Conservation (phyloP, 2,888 invertebrate species). For the Apamea monoglypha region DNA sequence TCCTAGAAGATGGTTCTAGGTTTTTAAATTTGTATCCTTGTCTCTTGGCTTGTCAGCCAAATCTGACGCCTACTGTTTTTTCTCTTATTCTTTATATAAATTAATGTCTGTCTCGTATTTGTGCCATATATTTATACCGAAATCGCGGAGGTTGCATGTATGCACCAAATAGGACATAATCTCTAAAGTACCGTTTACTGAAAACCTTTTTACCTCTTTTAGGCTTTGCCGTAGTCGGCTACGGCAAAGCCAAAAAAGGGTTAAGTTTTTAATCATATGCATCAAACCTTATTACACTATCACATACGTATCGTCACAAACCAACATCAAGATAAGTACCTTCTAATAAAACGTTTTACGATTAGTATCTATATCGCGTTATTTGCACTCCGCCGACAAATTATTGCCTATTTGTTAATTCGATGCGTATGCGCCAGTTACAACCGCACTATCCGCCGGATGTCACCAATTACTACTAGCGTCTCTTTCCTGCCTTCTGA, state of each 20-base stretch:
- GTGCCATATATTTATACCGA: background rate
- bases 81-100: too few relatives aligned
- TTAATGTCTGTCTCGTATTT: too few relatives aligned
- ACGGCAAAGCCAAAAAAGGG: background rate
- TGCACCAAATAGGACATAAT: background rate
- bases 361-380: slow-evolving; percentile 25
- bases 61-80: too few relatives aligned
- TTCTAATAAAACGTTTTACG: slow-evolving; percentile 41
- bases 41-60: too few relatives aligned
- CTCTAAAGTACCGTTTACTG: background rate
- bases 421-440: slow-evolving; percentile 64
- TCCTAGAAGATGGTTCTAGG: too few relatives aligned
- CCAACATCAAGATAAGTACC: background rate
- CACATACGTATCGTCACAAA: background rate
- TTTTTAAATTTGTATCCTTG: too few relatives aligned
- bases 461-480: slow-evolving; percentile 64
- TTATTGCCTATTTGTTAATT: slow-evolving; percentile 69
- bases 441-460: slow-evolving; percentile 63
- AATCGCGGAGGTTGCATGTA: background rate
- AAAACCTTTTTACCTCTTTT: background rate
- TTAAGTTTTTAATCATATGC: background rate
- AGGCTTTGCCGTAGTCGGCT: too few relatives aligned
- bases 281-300: background rate
- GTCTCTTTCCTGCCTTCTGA: slow-evolving; percentile 67
- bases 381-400: slow-evolving; percentile 52